phyloP scores from a whole-genome alignment of 2,113 vertebrate species.

The Mesoclemmys tuberculata region DNA sequence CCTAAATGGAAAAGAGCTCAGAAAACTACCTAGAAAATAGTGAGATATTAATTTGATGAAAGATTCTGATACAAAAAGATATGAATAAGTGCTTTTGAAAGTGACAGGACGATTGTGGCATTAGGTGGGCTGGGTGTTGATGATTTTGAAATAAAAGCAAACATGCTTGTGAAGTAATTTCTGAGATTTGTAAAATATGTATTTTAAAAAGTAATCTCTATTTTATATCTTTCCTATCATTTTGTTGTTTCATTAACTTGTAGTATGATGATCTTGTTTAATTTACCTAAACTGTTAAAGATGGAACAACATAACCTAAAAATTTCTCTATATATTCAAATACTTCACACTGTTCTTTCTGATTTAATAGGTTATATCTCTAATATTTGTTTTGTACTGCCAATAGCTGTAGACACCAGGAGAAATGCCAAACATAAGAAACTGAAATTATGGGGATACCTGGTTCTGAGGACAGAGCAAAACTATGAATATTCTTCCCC shows the following conservation, averaged over 20 bases:
- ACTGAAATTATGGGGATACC: neutral
- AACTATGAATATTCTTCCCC: too few relatives aligned
- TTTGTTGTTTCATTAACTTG: neutral
- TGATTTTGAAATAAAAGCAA: neutral
- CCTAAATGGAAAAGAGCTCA: accelerated
- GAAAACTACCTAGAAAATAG: neutral
- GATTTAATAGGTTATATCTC: neutral
- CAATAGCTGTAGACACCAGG: neutral
- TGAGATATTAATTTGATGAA: neutral
- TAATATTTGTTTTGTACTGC: neutral
- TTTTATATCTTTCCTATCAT: neutral
- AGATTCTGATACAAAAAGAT: neutral
- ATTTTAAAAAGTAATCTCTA: neutral
- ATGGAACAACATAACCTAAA: neutral
- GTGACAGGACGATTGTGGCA: neutral
- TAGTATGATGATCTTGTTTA: neutral
- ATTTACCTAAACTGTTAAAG: neutral
- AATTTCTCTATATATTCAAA: neutral
- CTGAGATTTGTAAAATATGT: neutral
- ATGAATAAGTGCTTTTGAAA: neutral
- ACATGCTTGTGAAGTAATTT: neutral
- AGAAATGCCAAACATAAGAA: neutral
- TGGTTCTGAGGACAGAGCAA: neutral
- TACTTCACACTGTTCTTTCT: neutral
- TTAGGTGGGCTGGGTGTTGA: neutral